These are phyloP conservation scores for Neoscelio sp. DNA, from an alignment of 2,888 invertebrate species.

Conservation along the genomic window DNA sequence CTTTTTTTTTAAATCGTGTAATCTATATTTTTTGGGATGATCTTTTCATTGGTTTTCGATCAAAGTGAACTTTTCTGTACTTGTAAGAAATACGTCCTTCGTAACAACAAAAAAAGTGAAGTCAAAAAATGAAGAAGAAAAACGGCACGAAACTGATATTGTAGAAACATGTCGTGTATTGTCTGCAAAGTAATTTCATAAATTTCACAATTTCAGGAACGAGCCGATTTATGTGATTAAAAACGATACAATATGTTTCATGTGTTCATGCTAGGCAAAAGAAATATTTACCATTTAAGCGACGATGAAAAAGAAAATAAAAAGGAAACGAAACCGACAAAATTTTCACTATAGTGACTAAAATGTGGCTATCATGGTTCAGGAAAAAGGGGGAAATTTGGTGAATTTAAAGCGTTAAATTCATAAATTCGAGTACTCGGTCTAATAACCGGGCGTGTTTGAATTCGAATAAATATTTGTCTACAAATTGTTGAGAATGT, in stretches of 20 bases:
- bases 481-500: no score
- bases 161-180: conserved; percentile 64
- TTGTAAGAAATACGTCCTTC: conserved; percentile 63
- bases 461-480: background rate
- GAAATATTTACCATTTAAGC: conserved; percentile 71
- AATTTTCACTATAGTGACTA: conserved; percentile 68
- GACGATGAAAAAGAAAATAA: conserved; percentile 44
- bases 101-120: conserved; percentile 27
- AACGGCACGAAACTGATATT: conserved; percentile 67
- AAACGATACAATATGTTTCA: conserved; percentile 77
- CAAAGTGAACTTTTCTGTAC: conserved; percentile 62
- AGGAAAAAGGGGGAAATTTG: conserved; percentile 12
- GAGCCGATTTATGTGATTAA: conserved; percentile 71
- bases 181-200: conserved; percentile 68
- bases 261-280: conserved; percentile 78
- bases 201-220: conserved; percentile 71
- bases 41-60: conserved; percentile 47
- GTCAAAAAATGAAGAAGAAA: conserved; percentile 36
- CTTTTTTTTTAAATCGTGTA: no score
- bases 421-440: conserved; percentile 18
- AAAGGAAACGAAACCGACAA: conserved; percentile 41
- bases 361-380: conserved; percentile 53
- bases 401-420: conserved; percentile 23
- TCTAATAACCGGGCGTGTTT: background rate
- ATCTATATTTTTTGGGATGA: no score